phyloP scores from a whole-genome alignment of 2,113 vertebrate species.

The Pollachius pollachius region DNA sequence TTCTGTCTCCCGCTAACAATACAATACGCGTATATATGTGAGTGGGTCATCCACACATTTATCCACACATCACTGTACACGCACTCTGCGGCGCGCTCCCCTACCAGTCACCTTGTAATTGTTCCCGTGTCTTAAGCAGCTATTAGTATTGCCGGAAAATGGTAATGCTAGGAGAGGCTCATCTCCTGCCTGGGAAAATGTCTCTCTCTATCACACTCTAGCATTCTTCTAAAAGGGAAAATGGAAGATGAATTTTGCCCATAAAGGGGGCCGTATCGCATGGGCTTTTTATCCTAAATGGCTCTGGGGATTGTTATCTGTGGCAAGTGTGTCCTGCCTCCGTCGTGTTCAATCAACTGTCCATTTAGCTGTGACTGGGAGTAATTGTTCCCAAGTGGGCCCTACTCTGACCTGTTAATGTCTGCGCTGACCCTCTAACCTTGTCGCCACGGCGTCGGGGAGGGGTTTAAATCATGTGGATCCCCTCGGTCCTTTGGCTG shows the following conservation, averaged over 20 bases:
- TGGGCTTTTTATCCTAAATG: conserved; percentile 99
- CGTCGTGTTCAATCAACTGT: conserved; percentile 99
- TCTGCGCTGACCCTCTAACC: conserved; percentile 94
- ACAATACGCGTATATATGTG: too few relatives aligned
- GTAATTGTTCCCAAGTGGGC: conserved; percentile 99
- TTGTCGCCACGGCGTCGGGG: conserved; percentile 93
- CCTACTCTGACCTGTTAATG: conserved; percentile 99
- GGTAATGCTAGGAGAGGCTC: conserved; percentile 65
- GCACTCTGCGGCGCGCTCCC: conserved; percentile 55
- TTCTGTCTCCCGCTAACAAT: neutral
- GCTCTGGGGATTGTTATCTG: conserved; percentile 98
- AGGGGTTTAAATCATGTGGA: conserved; percentile 88
- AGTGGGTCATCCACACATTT: too few relatives aligned
- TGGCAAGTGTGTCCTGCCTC: conserved; percentile 95
- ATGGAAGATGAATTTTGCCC: conserved; percentile 98
- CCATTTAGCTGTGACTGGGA: conserved; percentile 99
- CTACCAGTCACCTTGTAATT: conserved; percentile 72
- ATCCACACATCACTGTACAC: too few relatives aligned
- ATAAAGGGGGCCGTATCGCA: conserved; percentile 96
- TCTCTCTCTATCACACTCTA: conserved; percentile 74
- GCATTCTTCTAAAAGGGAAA: conserved; percentile 90
- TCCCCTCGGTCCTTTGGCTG: conserved; percentile 74
- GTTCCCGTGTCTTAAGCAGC: conserved; percentile 68
- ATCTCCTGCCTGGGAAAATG: conserved; percentile 59
- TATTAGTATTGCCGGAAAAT: conserved; percentile 66